phyloP scores from a whole-genome alignment of 2,888 invertebrate species.

The Cephus runcator region DNA sequence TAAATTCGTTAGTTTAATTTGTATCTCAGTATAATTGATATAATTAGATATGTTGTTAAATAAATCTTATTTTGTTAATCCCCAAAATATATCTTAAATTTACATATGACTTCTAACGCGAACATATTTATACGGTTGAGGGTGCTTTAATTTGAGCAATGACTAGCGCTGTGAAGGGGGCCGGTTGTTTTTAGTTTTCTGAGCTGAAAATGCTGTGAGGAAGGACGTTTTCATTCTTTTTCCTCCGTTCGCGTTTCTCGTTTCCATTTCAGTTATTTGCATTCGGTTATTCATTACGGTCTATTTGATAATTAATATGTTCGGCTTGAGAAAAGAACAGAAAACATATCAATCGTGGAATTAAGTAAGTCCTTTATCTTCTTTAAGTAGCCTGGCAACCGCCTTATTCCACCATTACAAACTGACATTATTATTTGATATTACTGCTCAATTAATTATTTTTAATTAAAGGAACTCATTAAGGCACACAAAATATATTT shows the following conservation, averaged over 20 bases:
- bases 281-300: constrained; percentile 31
- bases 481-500: background rate
- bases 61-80: background rate
- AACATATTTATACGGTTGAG: background rate
- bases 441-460: background rate
- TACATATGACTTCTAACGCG: background rate
- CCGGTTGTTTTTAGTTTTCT: constrained; percentile 37
- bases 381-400: background rate
- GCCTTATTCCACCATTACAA: background rate
- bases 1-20: background rate
- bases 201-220: constrained; percentile 43
- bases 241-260: constrained; percentile 40
- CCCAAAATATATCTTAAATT: background rate
- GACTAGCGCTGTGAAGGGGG: constrained; percentile 13
- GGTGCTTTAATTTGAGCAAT: background rate
- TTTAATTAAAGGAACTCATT: background rate
- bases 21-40: background rate
- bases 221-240: constrained; percentile 36
- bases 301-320: constrained; percentile 25
- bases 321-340: constrained; percentile 2
- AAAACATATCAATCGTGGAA: background rate
- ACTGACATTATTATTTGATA: background rate
- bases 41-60: background rate
- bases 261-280: constrained; percentile 41
- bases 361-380: background rate